Evolutionary conservation across 2,113 vertebrate genomes (phyloP), one percentile per base, ranked within the genome.

Genomic region (Pterocles burchelli): DNA sequence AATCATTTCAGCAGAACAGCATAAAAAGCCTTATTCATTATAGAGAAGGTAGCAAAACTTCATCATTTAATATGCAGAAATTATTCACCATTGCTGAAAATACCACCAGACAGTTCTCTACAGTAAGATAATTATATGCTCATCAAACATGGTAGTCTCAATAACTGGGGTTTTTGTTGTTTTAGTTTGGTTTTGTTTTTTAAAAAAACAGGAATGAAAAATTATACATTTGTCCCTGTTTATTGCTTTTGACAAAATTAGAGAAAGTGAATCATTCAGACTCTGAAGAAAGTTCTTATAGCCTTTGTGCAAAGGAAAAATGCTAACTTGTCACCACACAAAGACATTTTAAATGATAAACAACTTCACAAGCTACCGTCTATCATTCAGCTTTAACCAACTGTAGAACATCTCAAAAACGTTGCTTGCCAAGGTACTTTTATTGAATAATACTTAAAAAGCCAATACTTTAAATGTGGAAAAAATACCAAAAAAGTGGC

Each of bases 321-420:
- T 51, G 73, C 48, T 38, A 57, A 20, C 18, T 36, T 88, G 88
- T 77, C 67, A 83, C n/a, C 41, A 87, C 34, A 85, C 18, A 73
- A 89, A 91, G 36, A 61, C 21, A 62, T 73, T 57, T 85, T 62
- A 86, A 94, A 73, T 31, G n/a, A 80, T 21, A 86, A 93, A 93
- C 24, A 48, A 75, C 54, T 90, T 87, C 66, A 89, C 45, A 46
- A 85, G 74, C 46, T 66, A 83, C 31, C 41, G 49, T 59, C 31
- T 57, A 90, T 61, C 62, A 85, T n/a, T 79, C 59, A 94, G 45
- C 45, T 79, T 61, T 36, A 86, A 83, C 10, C 0, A 4, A 72
- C 54, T 55, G 26, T 1, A 79, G 48, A 89, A 71, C 9, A 61
- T 25, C 70, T 55, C 12, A 1, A 79, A 67, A 76, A 51, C 1